These are phyloP conservation scores for Drosophila jambulina DNA, from an alignment of 1,140 invertebrate species.

Conservation along the genomic window DNA sequence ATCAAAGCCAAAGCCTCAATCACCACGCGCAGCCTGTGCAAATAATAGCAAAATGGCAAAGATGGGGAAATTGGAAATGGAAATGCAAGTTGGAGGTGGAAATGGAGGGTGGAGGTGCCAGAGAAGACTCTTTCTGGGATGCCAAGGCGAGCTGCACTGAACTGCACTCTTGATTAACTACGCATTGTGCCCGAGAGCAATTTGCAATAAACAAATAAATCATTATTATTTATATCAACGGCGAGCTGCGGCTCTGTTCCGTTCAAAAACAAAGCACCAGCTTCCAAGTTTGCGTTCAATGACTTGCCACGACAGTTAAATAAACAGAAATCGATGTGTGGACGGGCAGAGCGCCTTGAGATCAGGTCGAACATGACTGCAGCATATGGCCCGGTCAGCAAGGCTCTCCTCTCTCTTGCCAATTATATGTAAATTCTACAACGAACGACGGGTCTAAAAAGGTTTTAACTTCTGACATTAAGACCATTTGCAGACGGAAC, in stretches of 20 bases:
- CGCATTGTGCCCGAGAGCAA: slow-evolving; percentile 56
- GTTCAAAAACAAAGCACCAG: slow-evolving; percentile 64
- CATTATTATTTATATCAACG: slow-evolving; percentile 77
- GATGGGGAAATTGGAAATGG: slow-evolving; percentile 7
- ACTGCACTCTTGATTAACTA: slow-evolving; percentile 71
- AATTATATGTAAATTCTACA: slow-evolving; percentile 35
- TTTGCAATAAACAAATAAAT: slow-evolving; percentile 82
- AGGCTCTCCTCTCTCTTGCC: not conserved
- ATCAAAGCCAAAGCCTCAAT: slow-evolving; percentile 23
- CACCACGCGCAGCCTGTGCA: slow-evolving; percentile 7
- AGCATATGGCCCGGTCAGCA: slow-evolving; percentile 60
- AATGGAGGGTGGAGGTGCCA: slow-evolving; percentile 49
- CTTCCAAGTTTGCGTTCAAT: slow-evolving; percentile 66
- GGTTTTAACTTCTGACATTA: slow-evolving; percentile 79
- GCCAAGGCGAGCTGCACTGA: slow-evolving; percentile 51
- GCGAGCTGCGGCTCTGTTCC: slow-evolving; percentile 19
- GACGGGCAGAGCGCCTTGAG: slow-evolving; percentile 41
- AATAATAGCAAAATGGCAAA: slow-evolving; percentile 26
- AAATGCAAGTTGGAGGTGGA: slow-evolving; percentile 23
- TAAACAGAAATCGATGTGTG: slow-evolving; percentile 70
- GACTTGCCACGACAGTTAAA: slow-evolving; percentile 74
- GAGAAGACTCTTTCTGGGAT: slow-evolving; percentile 19
- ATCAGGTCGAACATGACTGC: slow-evolving; percentile 34
- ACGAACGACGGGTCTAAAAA: slow-evolving; percentile 53
- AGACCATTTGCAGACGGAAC: slow-evolving; percentile 71